Base-by-base conservation (phyloP, 2,888 invertebrate species). In the Pharmacophagus antenor region DNA sequence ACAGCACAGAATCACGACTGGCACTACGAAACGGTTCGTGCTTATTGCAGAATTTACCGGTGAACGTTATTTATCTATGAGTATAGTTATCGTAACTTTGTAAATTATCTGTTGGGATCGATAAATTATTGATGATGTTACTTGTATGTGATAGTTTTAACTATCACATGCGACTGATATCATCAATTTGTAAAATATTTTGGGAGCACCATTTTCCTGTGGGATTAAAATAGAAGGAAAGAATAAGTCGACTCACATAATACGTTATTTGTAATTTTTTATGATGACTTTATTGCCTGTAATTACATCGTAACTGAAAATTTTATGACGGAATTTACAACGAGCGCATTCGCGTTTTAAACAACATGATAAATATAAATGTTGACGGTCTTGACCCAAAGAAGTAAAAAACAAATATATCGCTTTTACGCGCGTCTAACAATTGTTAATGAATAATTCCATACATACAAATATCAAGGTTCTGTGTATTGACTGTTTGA, bases 321-420 rank as follows among this genome's bases (percentile, higher is more conserved):
- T 67, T 66, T 71, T 72, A 69, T 67, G 60, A 65, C 70, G 69
- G 67, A 67, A 77, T 79, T 80, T 79, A 79, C 80, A 82, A 79
- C 77, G 76, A 75, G 78, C 79, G 77, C 74, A 66, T 46, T 66
- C 56, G 37, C 20, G 18, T 44, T 44, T 44, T 18, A 8, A 8
- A 20, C 27, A n/a, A n/a, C 15, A 37, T n/a, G n/a, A n/a, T 37
- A 37, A 37, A 37, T 37, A 37, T 37, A 37, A 37, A 37, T 37
- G 37, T 37, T 15, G n/a, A 2, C n/a, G 37, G 37, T 37, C 37
- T 37, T n/a, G 37, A 15, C 37, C 37, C 37, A 37, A 37, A 37
- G 15, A n/a, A 37, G n/a, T n/a, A n/a, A n/a, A n/a, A n/a, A 1
- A 10, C n/a, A 5, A 37, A 37, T 37, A n/a, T n/a, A 37, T 37